These are phyloP conservation scores for Neotragus pygmaeus DNA, from an alignment of 2,113 vertebrate genomes.

Conservation along the genomic window DNA sequence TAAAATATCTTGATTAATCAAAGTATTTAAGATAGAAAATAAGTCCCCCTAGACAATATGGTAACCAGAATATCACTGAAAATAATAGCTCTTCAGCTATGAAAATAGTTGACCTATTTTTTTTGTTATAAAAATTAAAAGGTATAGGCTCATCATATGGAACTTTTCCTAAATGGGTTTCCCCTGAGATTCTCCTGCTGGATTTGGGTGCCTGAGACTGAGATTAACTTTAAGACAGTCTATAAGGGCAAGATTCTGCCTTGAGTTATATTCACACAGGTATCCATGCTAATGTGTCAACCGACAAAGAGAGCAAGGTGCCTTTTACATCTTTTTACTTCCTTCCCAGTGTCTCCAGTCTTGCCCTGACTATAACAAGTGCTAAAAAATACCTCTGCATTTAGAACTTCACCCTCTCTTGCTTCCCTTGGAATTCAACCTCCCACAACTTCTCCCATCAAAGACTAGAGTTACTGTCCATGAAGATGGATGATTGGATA, in stretches of 20 bases:
- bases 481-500: not conserved
- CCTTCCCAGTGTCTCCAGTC: not conserved
- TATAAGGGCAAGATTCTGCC: not conserved
- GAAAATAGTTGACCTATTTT: not conserved
- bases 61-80: not conserved
- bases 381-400: not conserved
- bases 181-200: not conserved
- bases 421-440: not conserved
- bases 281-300: not conserved
- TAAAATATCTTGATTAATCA: not conserved
- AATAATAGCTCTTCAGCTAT: not conserved
- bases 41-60: not conserved
- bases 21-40: not conserved
- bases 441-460: not conserved
- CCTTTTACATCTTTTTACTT: not conserved
- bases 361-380: not conserved
- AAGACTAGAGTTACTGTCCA: not conserved
- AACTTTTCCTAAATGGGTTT: not conserved
- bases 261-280: not conserved
- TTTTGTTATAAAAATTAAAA: not conserved
- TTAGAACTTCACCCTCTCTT: not conserved
- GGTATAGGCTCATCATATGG: not conserved
- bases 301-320: not conserved
- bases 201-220: not conserved
- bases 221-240: not conserved